Base-by-base conservation (phyloP, 37 sponge, comb jelly and placozoan species). In the Geodia barretti region DNA sequence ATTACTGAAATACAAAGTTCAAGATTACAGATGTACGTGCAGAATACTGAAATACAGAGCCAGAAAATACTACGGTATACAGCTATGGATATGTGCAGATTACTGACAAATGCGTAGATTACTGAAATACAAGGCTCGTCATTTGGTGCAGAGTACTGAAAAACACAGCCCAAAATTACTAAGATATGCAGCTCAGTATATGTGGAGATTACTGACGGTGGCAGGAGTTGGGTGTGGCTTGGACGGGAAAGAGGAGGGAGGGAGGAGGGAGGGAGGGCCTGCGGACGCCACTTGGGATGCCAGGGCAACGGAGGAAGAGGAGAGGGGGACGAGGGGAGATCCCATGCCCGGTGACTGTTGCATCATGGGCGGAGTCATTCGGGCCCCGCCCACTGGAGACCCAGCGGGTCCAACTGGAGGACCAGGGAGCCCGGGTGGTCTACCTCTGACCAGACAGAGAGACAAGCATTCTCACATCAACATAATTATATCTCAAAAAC, bases 401-500 rank as follows among this genome's bases (percentile, higher is more conserved):
- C n/a, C 21, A 21, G 19, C 21, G 61, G 19, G 61, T 19, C 21
- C 61, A 60, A 60, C 20, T 23, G 61, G 61, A 60, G 21, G 61
- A 66, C 30, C 30, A 5, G 68, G 17, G 19, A 32, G 5, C 68
- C 68, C 33, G 5, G 33, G 32, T 21, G 30, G 30, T 60, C 19
- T 60, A 66, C 19, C 68, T 66, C 68, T 66, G 61, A 23, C 61
- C 21, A 19, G 19, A 26, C 68, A 66, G 68, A 66, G 68, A 31
- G 33, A 66, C 68, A 32, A 17, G 8, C 8, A 66, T 66, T 11
- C 54, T n/a, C n/a, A 59, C 19, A 21, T 59, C 60, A 59, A 14
- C 60, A 59, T 20, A 21, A 65, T 65, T 66, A 47, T 17, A 14
- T 47, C 54, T 47, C 54, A 17, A 47, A 47, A n/a, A n/a, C n/a